Evolutionary conservation across 2,797 vertebrate genomes (phyloP).

Genomic region (Sibirionetta formosa): DNA sequence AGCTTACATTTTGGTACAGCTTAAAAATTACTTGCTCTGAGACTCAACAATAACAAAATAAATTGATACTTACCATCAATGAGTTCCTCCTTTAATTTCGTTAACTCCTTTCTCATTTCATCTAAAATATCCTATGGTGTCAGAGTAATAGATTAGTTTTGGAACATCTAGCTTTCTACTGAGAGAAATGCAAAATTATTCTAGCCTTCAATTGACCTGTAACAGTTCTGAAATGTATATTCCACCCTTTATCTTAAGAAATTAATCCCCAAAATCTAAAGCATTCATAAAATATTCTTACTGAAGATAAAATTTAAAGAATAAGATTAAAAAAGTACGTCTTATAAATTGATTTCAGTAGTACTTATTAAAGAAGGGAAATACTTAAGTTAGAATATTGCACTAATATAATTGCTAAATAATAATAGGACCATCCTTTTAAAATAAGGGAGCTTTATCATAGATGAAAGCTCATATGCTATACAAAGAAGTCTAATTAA

Average conservation of each 20-base stretch:
- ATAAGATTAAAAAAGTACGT: fast-evolving
- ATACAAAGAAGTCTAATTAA: not conserved
- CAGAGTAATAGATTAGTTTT: slow-evolving; percentile 33
- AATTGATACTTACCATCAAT: slow-evolving; percentile 92
- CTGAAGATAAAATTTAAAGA: not conserved
- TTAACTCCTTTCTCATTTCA: slow-evolving; percentile 99
- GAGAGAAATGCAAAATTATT: not conserved
- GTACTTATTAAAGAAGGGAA: not conserved
- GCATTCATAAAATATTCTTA: not conserved
- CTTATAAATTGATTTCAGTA: not conserved
- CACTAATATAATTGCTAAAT: not conserved
- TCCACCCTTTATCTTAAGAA: not conserved
- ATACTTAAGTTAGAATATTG: not conserved
- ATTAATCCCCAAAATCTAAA: not conserved
- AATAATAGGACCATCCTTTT: not conserved
- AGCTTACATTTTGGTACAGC: not conserved
- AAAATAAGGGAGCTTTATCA: not conserved
- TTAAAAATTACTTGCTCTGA: not conserved
- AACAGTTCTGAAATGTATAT: not conserved
- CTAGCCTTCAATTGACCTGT: not conserved
- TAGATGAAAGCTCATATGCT: not conserved
- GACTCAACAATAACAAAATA: not conserved
- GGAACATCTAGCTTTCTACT: not conserved
- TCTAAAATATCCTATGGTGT: slow-evolving; percentile 95
- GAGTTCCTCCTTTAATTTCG: slow-evolving; percentile 98